Evolutionary conservation across 1,140 invertebrate genomes (phyloP).

Genomic region (Cotesia glomerata): DNA sequence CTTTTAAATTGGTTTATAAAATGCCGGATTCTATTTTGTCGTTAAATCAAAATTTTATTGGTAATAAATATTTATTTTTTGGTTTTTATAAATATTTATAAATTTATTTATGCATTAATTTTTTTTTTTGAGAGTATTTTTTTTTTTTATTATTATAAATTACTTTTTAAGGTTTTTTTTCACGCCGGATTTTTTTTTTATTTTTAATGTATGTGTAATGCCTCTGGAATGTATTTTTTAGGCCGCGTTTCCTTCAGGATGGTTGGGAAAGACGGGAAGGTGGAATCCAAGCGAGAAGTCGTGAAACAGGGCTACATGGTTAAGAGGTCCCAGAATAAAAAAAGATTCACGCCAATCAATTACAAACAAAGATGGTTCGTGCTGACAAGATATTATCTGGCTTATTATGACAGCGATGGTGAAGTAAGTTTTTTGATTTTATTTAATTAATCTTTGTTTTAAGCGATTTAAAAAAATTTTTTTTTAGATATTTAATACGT

Average conservation of each 20-base stretch:
- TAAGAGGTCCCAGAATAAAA: slow-evolving; percentile 87
- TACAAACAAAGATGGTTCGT: slow-evolving; percentile 87
- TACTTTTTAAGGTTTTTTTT: neutral
- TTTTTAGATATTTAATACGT: too few species aligned
- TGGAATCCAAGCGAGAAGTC: slow-evolving; percentile 51
- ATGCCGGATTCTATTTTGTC: slow-evolving; percentile 23
- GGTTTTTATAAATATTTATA: neutral
- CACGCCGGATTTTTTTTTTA: neutral
- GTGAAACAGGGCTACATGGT: slow-evolving; percentile 76
- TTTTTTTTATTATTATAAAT: neutral
- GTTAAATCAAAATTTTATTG: slow-evolving; percentile 11
- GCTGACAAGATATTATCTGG: slow-evolving; percentile 73
- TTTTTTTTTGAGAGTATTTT: neutral
- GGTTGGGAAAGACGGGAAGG: slow-evolving; percentile 57
- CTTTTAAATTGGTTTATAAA: neutral
- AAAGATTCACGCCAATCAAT: slow-evolving; percentile 82
- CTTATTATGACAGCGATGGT: slow-evolving; percentile 81
- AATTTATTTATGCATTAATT: neutral
- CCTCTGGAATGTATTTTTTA: slow-evolving; percentile 20
- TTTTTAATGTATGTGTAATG: neutral
- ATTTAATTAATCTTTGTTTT: neutral
- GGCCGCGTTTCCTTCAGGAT: slow-evolving; percentile 46
- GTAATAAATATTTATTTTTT: too few species aligned
- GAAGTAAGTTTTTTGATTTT: slow-evolving; percentile 61
- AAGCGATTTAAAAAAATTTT: neutral